Evolutionary conservation across 2,113 vertebrate genomes (phyloP).

Genomic region (Eublepharis macularius): DNA sequence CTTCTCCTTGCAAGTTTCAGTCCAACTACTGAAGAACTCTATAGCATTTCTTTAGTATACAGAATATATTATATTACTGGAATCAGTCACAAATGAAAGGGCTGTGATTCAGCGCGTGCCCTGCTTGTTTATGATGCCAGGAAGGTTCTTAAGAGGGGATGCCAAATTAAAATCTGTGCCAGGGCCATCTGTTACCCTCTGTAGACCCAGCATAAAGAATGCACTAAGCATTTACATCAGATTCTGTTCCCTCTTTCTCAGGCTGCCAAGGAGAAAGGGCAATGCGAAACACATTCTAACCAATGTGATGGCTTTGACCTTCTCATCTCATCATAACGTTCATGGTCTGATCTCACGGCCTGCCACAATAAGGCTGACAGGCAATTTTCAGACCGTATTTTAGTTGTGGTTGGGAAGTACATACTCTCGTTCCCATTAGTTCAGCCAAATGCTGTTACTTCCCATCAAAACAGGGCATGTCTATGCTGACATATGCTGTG

Average conservation of each 20-base stretch:
- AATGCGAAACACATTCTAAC: slow-evolving; percentile 45
- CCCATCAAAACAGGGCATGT: not conserved
- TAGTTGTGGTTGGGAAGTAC: not conserved
- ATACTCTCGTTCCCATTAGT: slow-evolving; percentile 32
- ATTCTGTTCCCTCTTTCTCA: slow-evolving; percentile 34
- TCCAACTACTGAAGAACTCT: not conserved
- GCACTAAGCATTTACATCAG: slow-evolving; percentile 40
- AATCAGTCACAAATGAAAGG: not conserved
- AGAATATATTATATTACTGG: slow-evolving; percentile 24
- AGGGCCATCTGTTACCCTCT: slow-evolving; percentile 31
- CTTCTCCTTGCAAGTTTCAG: not conserved
- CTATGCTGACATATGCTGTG: not conserved
- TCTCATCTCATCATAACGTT: slow-evolving; percentile 34
- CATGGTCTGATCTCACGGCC: slow-evolving; percentile 41
- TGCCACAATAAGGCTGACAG: slow-evolving; percentile 39
- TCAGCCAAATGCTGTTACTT: slow-evolving; percentile 25
- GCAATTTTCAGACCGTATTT: slow-evolving; percentile 16
- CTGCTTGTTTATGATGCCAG: slow-evolving; percentile 30
- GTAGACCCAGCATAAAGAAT: slow-evolving; percentile 46
- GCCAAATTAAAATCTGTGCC: slow-evolving; percentile 48
- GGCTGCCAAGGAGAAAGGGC: slow-evolving; percentile 56
- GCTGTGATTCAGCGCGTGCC: not conserved
- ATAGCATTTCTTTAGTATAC: not conserved
- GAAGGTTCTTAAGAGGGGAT: slow-evolving; percentile 8
- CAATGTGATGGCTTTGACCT: slow-evolving; percentile 45